Percentiles rank a stretch among this genome's conserved stretches.
Evolutionary conservation across 2,888 invertebrate genomes (phyloP).

Genomic region (Euzetes globulus): DNA sequence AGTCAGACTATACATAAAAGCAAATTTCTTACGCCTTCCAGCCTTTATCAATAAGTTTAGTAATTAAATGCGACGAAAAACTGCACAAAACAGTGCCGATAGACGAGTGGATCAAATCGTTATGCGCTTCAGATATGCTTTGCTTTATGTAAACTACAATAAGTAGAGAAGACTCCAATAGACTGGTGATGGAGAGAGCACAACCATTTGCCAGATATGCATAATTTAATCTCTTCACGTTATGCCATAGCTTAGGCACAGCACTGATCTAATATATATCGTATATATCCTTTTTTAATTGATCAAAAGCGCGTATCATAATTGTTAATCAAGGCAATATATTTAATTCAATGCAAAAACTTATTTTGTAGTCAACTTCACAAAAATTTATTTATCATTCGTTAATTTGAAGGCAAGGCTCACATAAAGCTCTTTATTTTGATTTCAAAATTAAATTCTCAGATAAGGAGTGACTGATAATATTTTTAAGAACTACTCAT

Average conservation of each 20-base stretch:
- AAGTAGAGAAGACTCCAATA: background rate
- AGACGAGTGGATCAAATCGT: background rate
- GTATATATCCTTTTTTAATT: slow-evolving; percentile 19
- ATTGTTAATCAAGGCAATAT: slow-evolving; percentile 18
- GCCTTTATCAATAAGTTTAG: slow-evolving; percentile 6
- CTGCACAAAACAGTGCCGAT: background rate
- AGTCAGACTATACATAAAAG: background rate
- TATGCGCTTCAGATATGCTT: background rate
- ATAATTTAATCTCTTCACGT: slow-evolving; percentile 25
- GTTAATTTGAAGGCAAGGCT: background rate
- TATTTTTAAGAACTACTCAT: too few species aligned
- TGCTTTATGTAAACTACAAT: background rate
- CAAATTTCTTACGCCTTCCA: slow-evolving; percentile 16
- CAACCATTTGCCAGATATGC: background rate
- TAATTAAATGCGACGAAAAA: slow-evolving; percentile 23
- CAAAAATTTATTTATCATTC: slow-evolving; percentile 13
- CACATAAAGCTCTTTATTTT: background rate
- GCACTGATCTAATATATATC: background rate
- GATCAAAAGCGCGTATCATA: slow-evolving; percentile 13
- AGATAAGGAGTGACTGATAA: background rate
- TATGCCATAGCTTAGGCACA: background rate
- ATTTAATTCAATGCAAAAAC: background rate
- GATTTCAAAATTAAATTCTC: background rate
- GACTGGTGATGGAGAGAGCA: background rate
- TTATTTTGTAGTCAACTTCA: background rate